Evolutionary conservation across 2,113 vertebrate species (phyloP).

Genomic region (Montifringilla adamsi): DNA sequence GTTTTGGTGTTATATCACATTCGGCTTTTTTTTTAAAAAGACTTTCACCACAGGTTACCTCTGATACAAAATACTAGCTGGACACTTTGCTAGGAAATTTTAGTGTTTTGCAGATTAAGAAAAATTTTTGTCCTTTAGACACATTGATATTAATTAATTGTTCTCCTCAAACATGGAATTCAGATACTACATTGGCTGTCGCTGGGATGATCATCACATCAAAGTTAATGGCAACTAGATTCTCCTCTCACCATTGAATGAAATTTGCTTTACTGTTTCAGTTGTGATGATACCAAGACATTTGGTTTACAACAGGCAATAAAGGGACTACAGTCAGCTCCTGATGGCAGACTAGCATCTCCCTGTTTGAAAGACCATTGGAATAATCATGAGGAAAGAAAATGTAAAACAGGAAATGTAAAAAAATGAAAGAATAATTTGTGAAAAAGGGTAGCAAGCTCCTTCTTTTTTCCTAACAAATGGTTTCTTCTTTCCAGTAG

Average conservation of each 20-base stretch:
- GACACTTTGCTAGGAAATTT: neutral
- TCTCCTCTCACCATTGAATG: neutral
- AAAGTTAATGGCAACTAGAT: neutral
- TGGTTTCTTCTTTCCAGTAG: neutral
- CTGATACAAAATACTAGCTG: neutral
- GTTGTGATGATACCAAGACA: neutral
- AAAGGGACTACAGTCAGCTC: neutral
- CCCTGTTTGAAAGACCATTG: neutral
- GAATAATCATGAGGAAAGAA: neutral
- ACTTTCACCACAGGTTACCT: neutral
- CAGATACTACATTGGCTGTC: neutral
- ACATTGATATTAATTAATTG: neutral
- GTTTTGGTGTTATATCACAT: neutral
- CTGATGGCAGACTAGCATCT: neutral
- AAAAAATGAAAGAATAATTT: neutral
- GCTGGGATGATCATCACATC: neutral
- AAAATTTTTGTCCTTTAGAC: neutral
- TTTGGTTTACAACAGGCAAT: neutral
- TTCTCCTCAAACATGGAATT: neutral
- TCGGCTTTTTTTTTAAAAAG: neutral
- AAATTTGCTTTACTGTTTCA: neutral
- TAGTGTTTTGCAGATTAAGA: neutral
- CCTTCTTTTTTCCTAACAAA: neutral
- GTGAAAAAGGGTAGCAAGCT: neutral
- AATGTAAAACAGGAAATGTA: neutral